Conservation (phyloP, 2,113 vertebrate genomes). For the Trinectes maculatus region DNA sequence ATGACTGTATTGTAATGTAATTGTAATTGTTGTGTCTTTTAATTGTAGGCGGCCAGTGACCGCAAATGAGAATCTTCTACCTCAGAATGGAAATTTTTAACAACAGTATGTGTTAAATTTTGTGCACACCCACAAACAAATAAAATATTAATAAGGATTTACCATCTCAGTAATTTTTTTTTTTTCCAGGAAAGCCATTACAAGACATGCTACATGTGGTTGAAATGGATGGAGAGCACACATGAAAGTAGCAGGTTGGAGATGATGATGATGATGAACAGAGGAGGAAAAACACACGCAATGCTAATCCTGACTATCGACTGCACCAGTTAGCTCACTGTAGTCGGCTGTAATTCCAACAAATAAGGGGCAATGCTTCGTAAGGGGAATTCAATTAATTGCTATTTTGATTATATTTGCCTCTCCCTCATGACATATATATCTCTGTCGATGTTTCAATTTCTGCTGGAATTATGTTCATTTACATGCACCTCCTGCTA, state of each 20-base stretch:
- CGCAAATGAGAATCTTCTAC: too few species aligned
- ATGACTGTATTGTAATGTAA: too few species aligned
- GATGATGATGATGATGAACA: constrained; percentile 1
- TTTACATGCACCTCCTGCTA: constrained; percentile 75
- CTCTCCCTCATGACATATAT: constrained; percentile 77
- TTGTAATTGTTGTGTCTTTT: too few species aligned
- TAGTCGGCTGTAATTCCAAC: constrained; percentile 60
- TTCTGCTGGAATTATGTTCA: constrained; percentile 74
- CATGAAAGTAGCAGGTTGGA: constrained; percentile 4
- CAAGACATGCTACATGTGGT: background rate
- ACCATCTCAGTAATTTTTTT: too few species aligned
- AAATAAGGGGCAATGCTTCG: constrained; percentile 61
- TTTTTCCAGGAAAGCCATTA: too few species aligned
- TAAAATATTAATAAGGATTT: too few species aligned
- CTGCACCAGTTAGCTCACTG: constrained; percentile 59
- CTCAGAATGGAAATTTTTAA: too few species aligned
- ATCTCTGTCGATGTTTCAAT: constrained; percentile 74
- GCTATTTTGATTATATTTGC: constrained; percentile 77
- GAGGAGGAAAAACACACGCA: constrained; percentile 11
- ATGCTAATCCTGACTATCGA: constrained; percentile 49
- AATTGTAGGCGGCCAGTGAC: too few species aligned
- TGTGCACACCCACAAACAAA: too few species aligned
- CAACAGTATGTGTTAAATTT: too few species aligned
- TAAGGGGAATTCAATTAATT: constrained; percentile 77
- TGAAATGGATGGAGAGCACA: constrained; percentile 1